Conservation (phyloP, 2,888 invertebrate genomes). For the Silvanus unidentatus region DNA sequence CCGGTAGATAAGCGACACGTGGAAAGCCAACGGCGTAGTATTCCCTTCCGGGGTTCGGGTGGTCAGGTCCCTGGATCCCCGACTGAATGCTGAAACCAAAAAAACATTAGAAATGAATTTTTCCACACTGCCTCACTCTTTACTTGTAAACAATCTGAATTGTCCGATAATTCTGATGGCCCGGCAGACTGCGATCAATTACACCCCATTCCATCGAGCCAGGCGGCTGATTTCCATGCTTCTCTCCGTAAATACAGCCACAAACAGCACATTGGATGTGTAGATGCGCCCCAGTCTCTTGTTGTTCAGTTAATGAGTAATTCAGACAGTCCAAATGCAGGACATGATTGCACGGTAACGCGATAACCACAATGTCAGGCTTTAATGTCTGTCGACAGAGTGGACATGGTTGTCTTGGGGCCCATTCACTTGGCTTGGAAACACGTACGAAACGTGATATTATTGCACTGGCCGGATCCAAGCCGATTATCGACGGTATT, state of each 20-base stretch:
- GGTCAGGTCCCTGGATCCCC: conserved; percentile 73
- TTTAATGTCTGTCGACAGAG: conserved; percentile 59
- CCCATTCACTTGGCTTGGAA: conserved; percentile 59
- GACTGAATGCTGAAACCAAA: conserved; percentile 66
- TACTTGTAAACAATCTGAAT: conserved; percentile 80
- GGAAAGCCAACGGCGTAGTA: conserved; percentile 87
- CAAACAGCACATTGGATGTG: conserved; percentile 84
- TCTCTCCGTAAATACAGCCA: conserved; percentile 77
- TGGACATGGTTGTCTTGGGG: conserved; percentile 67
- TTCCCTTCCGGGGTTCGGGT: conserved; percentile 77
- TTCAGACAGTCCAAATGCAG: conserved; percentile 76
- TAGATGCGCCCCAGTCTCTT: conserved; percentile 48
- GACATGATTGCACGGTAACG: conserved; percentile 71
- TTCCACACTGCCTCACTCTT: conserved; percentile 40
- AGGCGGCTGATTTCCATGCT: conserved; percentile 72
- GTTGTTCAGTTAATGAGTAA: conserved; percentile 64
- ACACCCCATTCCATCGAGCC: conserved; percentile 79
- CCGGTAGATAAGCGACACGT: conserved; percentile 75
- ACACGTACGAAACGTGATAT: conserved; percentile 66
- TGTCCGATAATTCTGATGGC: conserved; percentile 61
- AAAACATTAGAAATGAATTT: conserved; percentile 1
- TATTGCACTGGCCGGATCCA: conserved; percentile 55
- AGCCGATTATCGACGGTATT: conserved; percentile 42
- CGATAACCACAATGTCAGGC: conserved; percentile 53
- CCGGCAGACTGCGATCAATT: conserved; percentile 63